Base-by-base conservation (phyloP, 2,888 invertebrate species). In the Tachystola acroxantha region DNA sequence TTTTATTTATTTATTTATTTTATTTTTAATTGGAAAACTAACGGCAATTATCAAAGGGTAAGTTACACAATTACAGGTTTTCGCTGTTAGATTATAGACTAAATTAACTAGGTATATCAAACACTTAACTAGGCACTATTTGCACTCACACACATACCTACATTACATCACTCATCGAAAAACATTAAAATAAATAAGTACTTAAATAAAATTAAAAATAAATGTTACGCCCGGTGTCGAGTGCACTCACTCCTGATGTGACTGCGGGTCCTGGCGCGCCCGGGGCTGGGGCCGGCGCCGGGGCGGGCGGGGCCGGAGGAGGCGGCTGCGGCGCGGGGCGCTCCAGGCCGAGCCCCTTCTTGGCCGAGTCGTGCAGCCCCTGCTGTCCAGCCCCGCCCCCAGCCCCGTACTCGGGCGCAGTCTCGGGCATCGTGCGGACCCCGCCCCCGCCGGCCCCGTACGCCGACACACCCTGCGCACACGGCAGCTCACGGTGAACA, bases 281-380 rank as follows among this genome's bases (percentile, higher is more conserved):
- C n/a, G n/a, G 11, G 10, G 32, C n/a, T 9, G 24, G n/a, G n/a
- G 24, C 24, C n/a, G 24, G 6, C 6, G 22, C 6, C 20, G 32
- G 34, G 16, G 34, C 35, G 24, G 40, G 44, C 29, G 32, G 28
- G 11, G 39, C 34, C 7, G 36, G 19, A 11, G 43, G 34, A 32
- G 37, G 32, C n/a, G 25, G 19, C 27, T 35, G 14, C 11, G 40
- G 32, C 7, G 31, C 39, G 34, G 34, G 40, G 47, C 27, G 41
- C 26, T 50, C 50, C 30, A 37, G 45, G 41, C 66, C 71, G 50
- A 69, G 67, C 7, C 76, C 78, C 51, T 84, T 84, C 63, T 82
- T 84, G 45, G 77, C 76, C 41, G 69, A 63, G 59, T 82, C 84
- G 10, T 76, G 68, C 24, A 79, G 62, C 32, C 75, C 66, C 46